A percentile compares a stretch with the other conserved stretches of the same genome.
Evolutionary conservation across 2,888 invertebrate species (phyloP).

Genomic region (Suillia variegata): DNA sequence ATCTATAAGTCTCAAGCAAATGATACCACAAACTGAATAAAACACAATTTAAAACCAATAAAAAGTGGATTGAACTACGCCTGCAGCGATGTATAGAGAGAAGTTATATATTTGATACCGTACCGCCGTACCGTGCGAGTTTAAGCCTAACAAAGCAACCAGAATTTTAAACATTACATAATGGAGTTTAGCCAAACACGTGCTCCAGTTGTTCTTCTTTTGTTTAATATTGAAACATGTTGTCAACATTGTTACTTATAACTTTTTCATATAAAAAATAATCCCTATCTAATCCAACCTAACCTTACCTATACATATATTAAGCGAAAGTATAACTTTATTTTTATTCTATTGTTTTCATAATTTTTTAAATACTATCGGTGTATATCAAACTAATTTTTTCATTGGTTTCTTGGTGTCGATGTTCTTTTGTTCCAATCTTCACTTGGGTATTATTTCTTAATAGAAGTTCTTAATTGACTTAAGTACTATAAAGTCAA

Average conservation of each 20-base stretch:
- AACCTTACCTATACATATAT: too few species aligned
- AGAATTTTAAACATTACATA: conserved; percentile 25
- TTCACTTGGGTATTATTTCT: not conserved
- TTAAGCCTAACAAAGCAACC: conserved; percentile 16
- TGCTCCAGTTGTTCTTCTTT: conserved; percentile 37
- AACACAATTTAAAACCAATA: too few species aligned
- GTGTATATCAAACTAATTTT: conserved; percentile 2
- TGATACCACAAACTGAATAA: too few species aligned
- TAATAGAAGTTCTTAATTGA: too few species aligned
- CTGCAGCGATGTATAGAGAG: conserved; percentile 45
- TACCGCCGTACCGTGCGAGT: conserved; percentile 35
- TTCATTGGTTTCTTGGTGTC: conserved; percentile 5
- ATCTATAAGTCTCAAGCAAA: too few species aligned
- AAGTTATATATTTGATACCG: too few species aligned
- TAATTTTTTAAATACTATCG: conserved; percentile 4
- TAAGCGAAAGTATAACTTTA: not conserved
- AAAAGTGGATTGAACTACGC: conserved; percentile 54
- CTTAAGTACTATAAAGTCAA: too few species aligned
- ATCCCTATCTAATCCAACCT: too few species aligned
- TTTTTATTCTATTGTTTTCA: conserved; percentile 12
- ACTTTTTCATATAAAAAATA: too few species aligned
- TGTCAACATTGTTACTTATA: too few species aligned
- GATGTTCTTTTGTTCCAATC: not conserved
- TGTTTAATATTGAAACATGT: not conserved
- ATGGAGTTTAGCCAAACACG: conserved; percentile 51